Evolutionary conservation across 2,797 vertebrate genomes (phyloP).

Genomic region (Microchirus variegatus): DNA sequence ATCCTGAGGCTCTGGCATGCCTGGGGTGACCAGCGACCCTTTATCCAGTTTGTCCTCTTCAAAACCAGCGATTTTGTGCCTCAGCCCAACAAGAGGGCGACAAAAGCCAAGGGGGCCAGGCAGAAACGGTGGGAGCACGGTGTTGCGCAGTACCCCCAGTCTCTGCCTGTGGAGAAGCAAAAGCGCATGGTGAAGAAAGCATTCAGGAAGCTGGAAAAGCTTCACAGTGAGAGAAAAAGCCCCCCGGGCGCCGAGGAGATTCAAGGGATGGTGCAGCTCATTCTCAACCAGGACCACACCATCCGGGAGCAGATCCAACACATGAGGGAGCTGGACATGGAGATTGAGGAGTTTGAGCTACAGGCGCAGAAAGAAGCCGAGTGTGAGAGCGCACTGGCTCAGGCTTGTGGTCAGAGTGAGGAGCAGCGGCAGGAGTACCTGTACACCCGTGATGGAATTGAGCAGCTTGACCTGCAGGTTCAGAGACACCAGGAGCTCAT

Average conservation of each 20-base stretch:
- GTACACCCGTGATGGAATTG: slow-evolving; percentile 78
- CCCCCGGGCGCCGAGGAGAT: slow-evolving; percentile 83
- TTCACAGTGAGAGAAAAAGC: slow-evolving; percentile 83
- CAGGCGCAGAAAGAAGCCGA: slow-evolving; percentile 58
- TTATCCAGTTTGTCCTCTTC: slow-evolving; percentile 89
- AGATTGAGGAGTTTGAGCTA: slow-evolving; percentile 86
- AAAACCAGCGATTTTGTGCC: slow-evolving; percentile 89
- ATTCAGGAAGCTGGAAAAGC: slow-evolving; percentile 93
- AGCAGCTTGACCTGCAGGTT: slow-evolving; percentile 85
- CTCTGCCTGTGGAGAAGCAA: slow-evolving; percentile 88
- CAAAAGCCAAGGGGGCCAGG: slow-evolving; percentile 64
- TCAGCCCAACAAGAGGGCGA: slow-evolving; percentile 79
- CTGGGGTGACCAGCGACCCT: slow-evolving; percentile 91
- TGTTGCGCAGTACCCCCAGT: slow-evolving; percentile 83
- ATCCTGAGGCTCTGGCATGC: slow-evolving; percentile 93
- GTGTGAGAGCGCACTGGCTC: not conserved
- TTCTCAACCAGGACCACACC: slow-evolving; percentile 92
- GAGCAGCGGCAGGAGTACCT: slow-evolving; percentile 79
- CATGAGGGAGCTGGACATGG: slow-evolving; percentile 89
- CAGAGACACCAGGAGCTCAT: slow-evolving; percentile 86
- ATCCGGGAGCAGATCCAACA: slow-evolving; percentile 91
- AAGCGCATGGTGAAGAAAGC: slow-evolving; percentile 95
- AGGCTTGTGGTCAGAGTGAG: slow-evolving; percentile 29
- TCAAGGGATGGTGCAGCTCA: slow-evolving; percentile 89
- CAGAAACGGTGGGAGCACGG: slow-evolving; percentile 85